Evolutionary conservation across 2,888 invertebrate species (phyloP).

Genomic region (Epicampocera succincta): DNA sequence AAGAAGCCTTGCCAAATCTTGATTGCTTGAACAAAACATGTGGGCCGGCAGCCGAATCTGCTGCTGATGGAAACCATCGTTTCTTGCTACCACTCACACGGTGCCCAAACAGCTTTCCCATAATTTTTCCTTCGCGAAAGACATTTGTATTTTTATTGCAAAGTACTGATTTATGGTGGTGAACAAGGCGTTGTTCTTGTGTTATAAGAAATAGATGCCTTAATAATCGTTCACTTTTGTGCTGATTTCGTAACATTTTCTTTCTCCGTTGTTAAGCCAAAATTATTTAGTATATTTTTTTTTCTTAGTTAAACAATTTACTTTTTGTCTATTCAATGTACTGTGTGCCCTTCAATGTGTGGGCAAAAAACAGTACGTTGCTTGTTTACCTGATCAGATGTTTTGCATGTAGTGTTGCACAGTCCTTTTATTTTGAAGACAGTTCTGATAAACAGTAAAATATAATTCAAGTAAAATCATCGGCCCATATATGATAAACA

Average conservation of each 20-base stretch:
- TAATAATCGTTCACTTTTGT: slow-evolving; percentile 25
- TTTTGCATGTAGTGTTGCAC: no score
- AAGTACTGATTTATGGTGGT: slow-evolving; percentile 18
- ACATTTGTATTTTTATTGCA: slow-evolving; percentile 49
- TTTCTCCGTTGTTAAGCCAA: background rate
- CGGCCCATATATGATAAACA: no score
- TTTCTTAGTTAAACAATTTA: no score
- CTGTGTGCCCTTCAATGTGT: no score
- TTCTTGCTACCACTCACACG: slow-evolving; percentile 77
- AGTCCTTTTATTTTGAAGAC: no score
- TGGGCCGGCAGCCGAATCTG: slow-evolving; percentile 33
- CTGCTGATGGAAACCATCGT: slow-evolving; percentile 76
- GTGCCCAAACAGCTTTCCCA: slow-evolving; percentile 79
- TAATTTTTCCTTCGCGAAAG: slow-evolving; percentile 76
- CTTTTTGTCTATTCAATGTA: no score
- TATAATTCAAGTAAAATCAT: no score
- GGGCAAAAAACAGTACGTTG: no score
- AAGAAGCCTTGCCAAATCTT: slow-evolving; percentile 70
- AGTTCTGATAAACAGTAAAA: no score
- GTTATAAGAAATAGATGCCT: background rate
- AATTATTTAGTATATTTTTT: slow-evolving; percentile 11
- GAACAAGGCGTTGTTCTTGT: slow-evolving; percentile 25
- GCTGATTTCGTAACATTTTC: slow-evolving; percentile 63
- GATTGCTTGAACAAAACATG: slow-evolving; percentile 70
- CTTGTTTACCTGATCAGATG: no score